phyloP scores from a whole-genome alignment of 2,797 vertebrate species.

The Apogon talboti region DNA sequence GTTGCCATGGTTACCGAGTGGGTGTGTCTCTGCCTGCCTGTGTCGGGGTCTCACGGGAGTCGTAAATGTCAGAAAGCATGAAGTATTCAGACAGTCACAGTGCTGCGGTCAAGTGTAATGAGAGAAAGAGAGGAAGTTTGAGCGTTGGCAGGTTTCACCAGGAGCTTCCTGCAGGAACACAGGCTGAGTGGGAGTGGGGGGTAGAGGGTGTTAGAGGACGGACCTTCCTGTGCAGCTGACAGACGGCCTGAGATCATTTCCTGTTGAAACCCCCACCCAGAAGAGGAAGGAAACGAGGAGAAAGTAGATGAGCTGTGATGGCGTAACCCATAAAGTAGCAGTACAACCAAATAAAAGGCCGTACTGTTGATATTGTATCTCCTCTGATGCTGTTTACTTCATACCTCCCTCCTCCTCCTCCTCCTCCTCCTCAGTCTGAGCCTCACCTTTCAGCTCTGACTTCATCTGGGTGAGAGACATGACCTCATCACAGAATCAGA shows the following conservation, averaged over 20 bases:
- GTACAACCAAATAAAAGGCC: neutral
- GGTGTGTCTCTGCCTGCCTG: neutral
- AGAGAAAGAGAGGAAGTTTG: constrained; percentile 55
- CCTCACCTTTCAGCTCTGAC: constrained; percentile 74
- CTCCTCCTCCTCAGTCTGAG: constrained; percentile 7
- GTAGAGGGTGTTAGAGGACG: constrained; percentile 49
- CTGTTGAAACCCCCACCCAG: constrained; percentile 53
- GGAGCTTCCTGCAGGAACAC: constrained; percentile 73
- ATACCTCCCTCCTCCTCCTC: constrained; percentile 31
- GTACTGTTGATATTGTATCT: neutral
- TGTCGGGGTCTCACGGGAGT: neutral
- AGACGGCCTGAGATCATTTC: constrained; percentile 79
- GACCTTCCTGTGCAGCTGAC: constrained; percentile 81
- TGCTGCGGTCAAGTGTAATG: neutral
- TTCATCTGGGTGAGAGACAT: constrained; percentile 69
- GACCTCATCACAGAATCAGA: constrained; percentile 54
- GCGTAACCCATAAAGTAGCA: neutral
- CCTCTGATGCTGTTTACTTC: neutral
- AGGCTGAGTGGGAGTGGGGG: neutral
- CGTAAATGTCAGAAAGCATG: neutral
- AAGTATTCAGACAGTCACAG: neutral
- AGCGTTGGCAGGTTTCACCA: constrained; percentile 58
- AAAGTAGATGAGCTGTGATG: neutral
- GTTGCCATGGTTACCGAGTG: constrained; percentile 26
- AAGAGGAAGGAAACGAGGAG: constrained; percentile 16